Evolutionary conservation across 2,113 vertebrate species (phyloP), one percentile per base, ranked within the genome.

Genomic region (Xenopus borealis): DNA sequence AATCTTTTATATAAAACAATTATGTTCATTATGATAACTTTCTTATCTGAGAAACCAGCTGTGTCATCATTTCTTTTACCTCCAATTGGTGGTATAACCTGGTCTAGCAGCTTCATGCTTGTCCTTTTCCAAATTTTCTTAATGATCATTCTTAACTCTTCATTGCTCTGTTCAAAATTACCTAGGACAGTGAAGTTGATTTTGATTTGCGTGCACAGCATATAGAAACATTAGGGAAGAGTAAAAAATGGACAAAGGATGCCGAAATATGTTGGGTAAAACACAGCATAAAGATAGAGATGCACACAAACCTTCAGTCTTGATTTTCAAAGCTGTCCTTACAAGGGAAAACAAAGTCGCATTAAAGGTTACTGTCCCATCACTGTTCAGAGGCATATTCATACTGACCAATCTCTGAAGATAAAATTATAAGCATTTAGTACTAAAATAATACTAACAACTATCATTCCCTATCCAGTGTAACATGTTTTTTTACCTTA

Each of bases 331-430:
- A 3, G 96, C 97, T 0, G 97, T 99, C 84, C 97, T 93, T 65
- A 99, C 97, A 82, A 99, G 91, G 0, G 97, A 93, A 0, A 99
- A 99, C 81, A 99, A 91, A 0, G 97, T 99, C 62, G 97, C 96
- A 0, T 98, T 99, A 86, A 99, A 99, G 72, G 96, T 98, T 85
- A 99, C 97, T 0, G 95, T 98, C 72, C 97, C 97, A 0, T 98
- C 97, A 0, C 95, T 96, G 89, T 99, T 98, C 59, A 99, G 88
- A 10, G 97, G 97, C 97, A 99, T 99, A 88, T 99, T 99, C 97
- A 99, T 99, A 69, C 94, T 93, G 76, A 98, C 94, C 62, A 99
- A 85, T 0, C 97, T 90, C 97, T 99, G 86, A 23, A 30, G 58
- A 50, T 50, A 13, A 50, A 50, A 10, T 27, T 12, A 50, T 16